Conservation (phyloP, 2,113 vertebrate species). For the Pionites leucogaster region DNA sequence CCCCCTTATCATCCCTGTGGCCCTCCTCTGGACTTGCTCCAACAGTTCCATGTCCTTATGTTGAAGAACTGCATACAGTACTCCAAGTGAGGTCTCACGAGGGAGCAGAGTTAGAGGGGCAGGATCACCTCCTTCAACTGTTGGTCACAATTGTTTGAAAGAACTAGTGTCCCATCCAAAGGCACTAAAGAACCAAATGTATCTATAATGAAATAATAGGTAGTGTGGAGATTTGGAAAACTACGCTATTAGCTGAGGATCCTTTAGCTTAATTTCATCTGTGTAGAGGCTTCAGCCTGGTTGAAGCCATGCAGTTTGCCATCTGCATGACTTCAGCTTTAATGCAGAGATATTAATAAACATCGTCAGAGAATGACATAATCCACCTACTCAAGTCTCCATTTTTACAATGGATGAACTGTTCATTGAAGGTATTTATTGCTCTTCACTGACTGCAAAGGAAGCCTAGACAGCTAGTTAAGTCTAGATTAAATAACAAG, state of each 20-base stretch:
- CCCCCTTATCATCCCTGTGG: not conserved
- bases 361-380: not conserved
- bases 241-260: not conserved
- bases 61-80: not conserved
- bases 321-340: not conserved
- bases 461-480: not conserved
- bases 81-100: not conserved
- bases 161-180: not conserved
- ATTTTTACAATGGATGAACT: not conserved
- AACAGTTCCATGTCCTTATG: not conserved
- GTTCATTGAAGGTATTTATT: not conserved
- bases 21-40: not conserved
- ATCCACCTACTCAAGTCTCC: not conserved
- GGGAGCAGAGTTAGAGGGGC: not conserved
- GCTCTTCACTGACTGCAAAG: not conserved
- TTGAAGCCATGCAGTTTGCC: not conserved
- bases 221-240: not conserved
- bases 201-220: not conserved
- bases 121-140: not conserved
- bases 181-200: not conserved
- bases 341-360: not conserved
- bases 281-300: not conserved
- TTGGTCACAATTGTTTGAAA: not conserved
- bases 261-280: not conserved
- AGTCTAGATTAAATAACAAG: not conserved